Conservation (phyloP, 2,113 vertebrate species). For the Artemisiospiza belli region DNA sequence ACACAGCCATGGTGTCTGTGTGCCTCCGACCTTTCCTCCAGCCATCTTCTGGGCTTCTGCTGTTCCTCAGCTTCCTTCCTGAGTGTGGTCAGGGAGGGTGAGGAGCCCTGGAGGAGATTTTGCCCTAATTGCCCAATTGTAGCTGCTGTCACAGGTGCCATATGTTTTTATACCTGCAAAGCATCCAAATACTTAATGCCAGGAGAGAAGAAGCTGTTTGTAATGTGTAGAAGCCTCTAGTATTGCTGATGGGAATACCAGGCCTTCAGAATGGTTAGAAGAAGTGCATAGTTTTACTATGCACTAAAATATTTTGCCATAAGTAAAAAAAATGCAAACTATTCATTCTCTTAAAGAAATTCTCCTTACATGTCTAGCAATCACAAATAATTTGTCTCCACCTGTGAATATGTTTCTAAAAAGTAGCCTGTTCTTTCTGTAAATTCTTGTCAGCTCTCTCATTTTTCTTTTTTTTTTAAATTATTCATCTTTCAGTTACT, state of each 20-base stretch:
- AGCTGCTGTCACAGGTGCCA: not conserved
- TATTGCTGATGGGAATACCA: not conserved
- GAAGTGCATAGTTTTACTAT: not conserved
- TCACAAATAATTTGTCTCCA: slow-evolving; percentile 10
- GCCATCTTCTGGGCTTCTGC: not conserved
- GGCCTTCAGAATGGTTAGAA: not conserved
- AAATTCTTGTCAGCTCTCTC: not conserved
- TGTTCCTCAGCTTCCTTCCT: not conserved
- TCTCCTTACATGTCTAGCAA: not conserved
- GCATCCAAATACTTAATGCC: not conserved
- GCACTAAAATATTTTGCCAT: not conserved
- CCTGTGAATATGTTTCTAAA: slow-evolving; percentile 1
- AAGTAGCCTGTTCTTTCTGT: not conserved
- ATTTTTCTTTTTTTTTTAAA: not conserved
- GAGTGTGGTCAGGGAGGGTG: not conserved
- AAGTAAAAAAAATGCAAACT: not conserved
- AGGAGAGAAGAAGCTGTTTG: not conserved
- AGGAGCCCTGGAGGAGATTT: not conserved
- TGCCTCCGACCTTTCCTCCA: not conserved
- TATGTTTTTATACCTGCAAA: not conserved
- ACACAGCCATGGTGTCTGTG: not conserved
- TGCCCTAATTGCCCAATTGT: not conserved
- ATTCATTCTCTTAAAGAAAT: not conserved
- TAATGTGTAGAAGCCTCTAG: not conserved
- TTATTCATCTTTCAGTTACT: not conserved